phyloP scores from a whole-genome alignment of 2,888 invertebrate genomes.

The Eupithecia vulgata region DNA sequence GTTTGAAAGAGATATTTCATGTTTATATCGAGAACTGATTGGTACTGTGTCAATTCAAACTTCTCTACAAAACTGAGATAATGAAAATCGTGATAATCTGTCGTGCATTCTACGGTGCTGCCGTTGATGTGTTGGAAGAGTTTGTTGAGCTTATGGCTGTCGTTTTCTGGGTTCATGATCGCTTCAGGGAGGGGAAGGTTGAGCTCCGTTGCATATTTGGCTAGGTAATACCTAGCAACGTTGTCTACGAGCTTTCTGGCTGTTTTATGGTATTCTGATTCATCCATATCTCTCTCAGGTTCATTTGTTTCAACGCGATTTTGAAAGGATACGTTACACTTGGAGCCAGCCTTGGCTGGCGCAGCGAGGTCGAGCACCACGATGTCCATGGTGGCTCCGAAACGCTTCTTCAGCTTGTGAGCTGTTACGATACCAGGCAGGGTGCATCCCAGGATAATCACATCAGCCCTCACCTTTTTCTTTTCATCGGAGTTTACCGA shows the following conservation, averaged over 20 bases:
- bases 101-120: constrained; percentile 55
- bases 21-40: constrained; percentile 61
- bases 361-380: constrained; percentile 67
- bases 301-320: constrained; percentile 38
- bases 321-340: constrained; percentile 65
- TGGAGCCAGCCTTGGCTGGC: constrained; percentile 46
- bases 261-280: constrained; percentile 36
- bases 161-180: constrained; percentile 57
- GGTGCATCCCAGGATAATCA: constrained; percentile 75
- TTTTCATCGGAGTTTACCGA: constrained; percentile 32
- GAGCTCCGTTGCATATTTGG: constrained; percentile 65
- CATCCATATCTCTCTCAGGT: neutral
- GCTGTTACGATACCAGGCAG: constrained; percentile 76
- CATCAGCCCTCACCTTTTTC: constrained; percentile 63
- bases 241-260: constrained; percentile 54
- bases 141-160: constrained; percentile 56
- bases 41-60: constrained; percentile 75
- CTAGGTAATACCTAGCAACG: constrained; percentile 61
- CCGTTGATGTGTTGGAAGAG: constrained; percentile 71
- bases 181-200: constrained; percentile 64
- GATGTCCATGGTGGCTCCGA: constrained; percentile 73
- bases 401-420: constrained; percentile 72
- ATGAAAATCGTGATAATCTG: constrained; percentile 67
- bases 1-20: constrained; percentile 67
- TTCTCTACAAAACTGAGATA: constrained; percentile 67